Evolutionary conservation across 1,140 invertebrate species (phyloP), one percentile per base, ranked within the genome.

Genomic region (Bombus terrestris): DNA sequence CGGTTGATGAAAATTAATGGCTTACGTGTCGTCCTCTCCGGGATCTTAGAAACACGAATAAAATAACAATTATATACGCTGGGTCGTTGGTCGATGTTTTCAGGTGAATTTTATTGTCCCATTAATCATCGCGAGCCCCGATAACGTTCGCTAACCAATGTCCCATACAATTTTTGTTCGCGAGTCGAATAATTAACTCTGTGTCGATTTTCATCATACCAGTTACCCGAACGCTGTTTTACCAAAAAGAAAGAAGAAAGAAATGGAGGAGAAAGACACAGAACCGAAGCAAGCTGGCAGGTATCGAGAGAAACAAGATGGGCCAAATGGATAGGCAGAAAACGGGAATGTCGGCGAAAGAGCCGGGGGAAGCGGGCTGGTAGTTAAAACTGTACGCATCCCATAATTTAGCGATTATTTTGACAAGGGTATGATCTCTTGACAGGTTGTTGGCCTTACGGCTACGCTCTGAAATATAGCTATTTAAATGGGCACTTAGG

Each of bases 321-420:
- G 86, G 80, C 80, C 82, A 91, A 89, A 87, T 73, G 92, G 92
- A 93, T 92, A 93, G 88, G 90, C 88, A 92, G 90, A 88, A 92
- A 92, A 91, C 90, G 87, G 87, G 92, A 92, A 92, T 91, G 89
- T 89, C 90, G 89, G 86, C 59, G 28, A 62, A 62, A n/a, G 22
- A 62, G 3, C 25, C 59, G 10, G 0, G 59, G 72, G 82, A 86
- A 84, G 79, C 84, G 88, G 86, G 91, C 89, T 91, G 89, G 89
- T 92, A 93, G 92, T 92, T 92, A 93, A 91, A 89, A 91, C 90
- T 88, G 88, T 92, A 91, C 89, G 92, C 85, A 94, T 94, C 93
- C 94, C 92, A 93, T 94, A 95, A 94, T 94, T 94, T 94, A 93
- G 91, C 92, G 94, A 94, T 95, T 94, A 95, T 94, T 94, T 95